Percentiles rank a stretch among this genome's conserved stretches.
These are phyloP conservation scores for Oreochromis aureus DNA, from an alignment of 2,113 vertebrate genomes.

Conservation along the genomic window DNA sequence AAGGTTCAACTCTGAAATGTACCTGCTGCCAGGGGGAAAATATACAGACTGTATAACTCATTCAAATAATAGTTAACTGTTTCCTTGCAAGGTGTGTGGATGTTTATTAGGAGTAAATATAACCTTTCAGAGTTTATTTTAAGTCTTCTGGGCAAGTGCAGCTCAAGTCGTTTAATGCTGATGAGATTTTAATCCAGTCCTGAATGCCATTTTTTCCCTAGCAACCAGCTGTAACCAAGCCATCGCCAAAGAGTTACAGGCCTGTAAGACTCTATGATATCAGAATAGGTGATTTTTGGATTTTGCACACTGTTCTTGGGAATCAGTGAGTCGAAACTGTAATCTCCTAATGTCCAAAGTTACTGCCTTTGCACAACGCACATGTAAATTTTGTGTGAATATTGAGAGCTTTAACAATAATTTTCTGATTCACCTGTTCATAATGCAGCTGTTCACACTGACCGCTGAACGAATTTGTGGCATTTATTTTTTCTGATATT, in stretches of 20 bases:
- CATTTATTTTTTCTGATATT: background rate
- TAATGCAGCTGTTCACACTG: background rate
- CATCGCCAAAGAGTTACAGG: too few relatives aligned
- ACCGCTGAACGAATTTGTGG: background rate
- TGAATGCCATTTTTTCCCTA: background rate
- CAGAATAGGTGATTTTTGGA: background rate
- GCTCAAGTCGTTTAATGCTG: background rate
- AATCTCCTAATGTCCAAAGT: background rate
- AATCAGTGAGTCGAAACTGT: background rate
- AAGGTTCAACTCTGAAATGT: background rate
- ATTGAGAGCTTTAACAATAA: background rate
- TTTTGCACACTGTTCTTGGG: background rate
- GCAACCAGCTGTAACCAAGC: too few relatives aligned
- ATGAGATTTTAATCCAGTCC: background rate
- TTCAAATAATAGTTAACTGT: background rate
- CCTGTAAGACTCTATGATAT: background rate
- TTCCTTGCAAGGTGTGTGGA: background rate
- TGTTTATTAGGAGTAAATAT: background rate
- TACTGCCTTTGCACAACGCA: background rate
- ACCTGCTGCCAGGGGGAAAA: background rate
- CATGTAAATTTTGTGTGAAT: background rate
- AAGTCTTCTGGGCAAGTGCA: background rate
- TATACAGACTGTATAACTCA: background rate
- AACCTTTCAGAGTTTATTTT: background rate
- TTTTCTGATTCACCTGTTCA: background rate